phyloP scores from a whole-genome alignment of 2,113 vertebrate species.

The Cololabis saira region DNA sequence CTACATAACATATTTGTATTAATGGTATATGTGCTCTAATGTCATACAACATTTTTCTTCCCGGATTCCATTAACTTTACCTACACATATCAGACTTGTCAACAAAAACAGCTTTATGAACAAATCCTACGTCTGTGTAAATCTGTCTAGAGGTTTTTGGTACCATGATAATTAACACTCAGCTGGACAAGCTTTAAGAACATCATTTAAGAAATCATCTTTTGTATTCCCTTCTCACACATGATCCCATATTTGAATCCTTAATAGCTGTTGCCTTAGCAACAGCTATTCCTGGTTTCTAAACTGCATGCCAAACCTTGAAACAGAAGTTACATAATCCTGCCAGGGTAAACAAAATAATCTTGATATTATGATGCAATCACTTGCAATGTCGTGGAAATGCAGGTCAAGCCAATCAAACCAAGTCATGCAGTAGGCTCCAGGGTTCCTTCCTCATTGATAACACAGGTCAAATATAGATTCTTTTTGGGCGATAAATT shows the following conservation, averaged over 20 bases:
- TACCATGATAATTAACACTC: constrained; percentile 35
- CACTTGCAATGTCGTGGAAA: constrained; percentile 63
- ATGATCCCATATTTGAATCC: constrained; percentile 62
- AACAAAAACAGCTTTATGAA: constrained; percentile 3
- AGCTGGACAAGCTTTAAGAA: constrained; percentile 8
- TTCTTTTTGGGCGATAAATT: constrained; percentile 31
- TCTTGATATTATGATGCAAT: constrained; percentile 75
- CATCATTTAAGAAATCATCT: constrained; percentile 46
- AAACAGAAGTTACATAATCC: constrained; percentile 56
- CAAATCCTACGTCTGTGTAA: background rate
- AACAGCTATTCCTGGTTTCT: constrained; percentile 68
- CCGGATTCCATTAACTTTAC: too few relatives aligned
- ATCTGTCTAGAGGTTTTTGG: background rate
- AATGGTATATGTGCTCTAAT: too few relatives aligned
- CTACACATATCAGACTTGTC: background rate
- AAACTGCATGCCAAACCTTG: constrained; percentile 63
- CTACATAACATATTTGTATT: too few relatives aligned
- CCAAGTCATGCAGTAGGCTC: constrained; percentile 4
- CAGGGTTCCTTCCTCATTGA: constrained; percentile 27
- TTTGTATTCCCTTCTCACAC: constrained; percentile 51
- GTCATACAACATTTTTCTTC: too few relatives aligned
- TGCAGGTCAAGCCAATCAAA: constrained; percentile 38
- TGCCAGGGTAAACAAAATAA: constrained; percentile 69
- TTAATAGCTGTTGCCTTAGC: constrained; percentile 64
- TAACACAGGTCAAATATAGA: constrained; percentile 51